phyloP scores from a whole-genome alignment of 1,140 invertebrate species.

The Brachionus manjavacas region DNA sequence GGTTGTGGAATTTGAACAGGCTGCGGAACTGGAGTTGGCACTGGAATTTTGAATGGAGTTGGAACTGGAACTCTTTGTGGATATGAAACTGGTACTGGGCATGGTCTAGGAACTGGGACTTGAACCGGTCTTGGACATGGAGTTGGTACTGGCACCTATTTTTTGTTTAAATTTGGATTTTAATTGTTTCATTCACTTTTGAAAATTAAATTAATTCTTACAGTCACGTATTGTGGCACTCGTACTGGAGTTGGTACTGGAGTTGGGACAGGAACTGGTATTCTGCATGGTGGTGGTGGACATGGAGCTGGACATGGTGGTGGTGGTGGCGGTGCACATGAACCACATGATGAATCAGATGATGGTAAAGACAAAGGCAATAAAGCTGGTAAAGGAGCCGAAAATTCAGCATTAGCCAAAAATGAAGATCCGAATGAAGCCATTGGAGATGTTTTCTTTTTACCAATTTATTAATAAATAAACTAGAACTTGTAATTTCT shows the following conservation, averaged over 20 bases:
- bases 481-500: not conserved
- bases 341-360: not conserved
- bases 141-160: not conserved
- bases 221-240: not conserved
- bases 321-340: not conserved
- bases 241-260: constrained; percentile 5
- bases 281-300: not conserved
- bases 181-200: too few species aligned
- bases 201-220: not conserved
- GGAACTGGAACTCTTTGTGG: too few species aligned
- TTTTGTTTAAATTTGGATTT: not conserved
- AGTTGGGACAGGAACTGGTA: not conserved
- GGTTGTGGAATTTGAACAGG: too few species aligned
- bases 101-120: not conserved
- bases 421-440: not conserved
- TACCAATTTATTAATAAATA: not conserved
- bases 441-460: not conserved
- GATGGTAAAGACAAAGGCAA: not conserved
- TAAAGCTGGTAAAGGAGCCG: not conserved
- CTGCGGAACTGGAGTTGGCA: too few species aligned
- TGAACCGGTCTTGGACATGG: not conserved
- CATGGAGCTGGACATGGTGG: not conserved
- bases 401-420: not conserved
- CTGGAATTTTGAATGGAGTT: too few species aligned
- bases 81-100: too few species aligned